These are phyloP conservation scores for Melanerpes aurifrons DNA, from an alignment of 2,113 vertebrate genomes.

Conservation along the genomic window DNA sequence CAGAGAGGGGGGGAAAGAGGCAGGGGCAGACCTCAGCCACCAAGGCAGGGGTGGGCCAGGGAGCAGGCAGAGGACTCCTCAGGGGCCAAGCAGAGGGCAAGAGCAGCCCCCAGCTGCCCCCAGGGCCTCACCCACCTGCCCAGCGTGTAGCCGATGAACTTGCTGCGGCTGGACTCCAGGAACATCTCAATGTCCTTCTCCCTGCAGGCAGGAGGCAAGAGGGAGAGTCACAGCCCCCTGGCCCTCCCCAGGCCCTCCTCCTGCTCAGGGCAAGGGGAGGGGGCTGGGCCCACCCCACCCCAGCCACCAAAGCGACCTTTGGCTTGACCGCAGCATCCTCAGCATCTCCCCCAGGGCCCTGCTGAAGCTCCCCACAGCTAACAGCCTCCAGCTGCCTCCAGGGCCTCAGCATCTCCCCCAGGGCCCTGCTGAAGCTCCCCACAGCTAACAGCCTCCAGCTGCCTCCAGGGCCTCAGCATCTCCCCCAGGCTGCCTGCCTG, in stretches of 20 bases:
- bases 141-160: slow-evolving; percentile 97
- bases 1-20: slow-evolving; percentile 37
- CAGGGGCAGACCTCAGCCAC: background rate
- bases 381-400: no score
- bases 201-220: slow-evolving; percentile 69
- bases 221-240: background rate
- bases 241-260: rapidly evolving
- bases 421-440: no score
- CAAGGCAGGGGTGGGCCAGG: no score
- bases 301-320: background rate
- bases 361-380: no score
- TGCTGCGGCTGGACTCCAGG: slow-evolving; percentile 96
- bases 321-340: no score
- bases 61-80: background rate
- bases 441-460: no score
- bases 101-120: background rate
- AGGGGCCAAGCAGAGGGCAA: rapidly evolving
- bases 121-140: slow-evolving; percentile 82
- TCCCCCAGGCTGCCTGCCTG: no score
- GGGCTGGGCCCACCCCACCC: background rate
- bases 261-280: rapidly evolving
- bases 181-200: slow-evolving; percentile 99
- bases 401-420: no score
- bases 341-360: no score
- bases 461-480: no score